Conservation (phyloP, 1,140 invertebrate genomes). For the Hermatobates lingyangjiaoensis region DNA sequence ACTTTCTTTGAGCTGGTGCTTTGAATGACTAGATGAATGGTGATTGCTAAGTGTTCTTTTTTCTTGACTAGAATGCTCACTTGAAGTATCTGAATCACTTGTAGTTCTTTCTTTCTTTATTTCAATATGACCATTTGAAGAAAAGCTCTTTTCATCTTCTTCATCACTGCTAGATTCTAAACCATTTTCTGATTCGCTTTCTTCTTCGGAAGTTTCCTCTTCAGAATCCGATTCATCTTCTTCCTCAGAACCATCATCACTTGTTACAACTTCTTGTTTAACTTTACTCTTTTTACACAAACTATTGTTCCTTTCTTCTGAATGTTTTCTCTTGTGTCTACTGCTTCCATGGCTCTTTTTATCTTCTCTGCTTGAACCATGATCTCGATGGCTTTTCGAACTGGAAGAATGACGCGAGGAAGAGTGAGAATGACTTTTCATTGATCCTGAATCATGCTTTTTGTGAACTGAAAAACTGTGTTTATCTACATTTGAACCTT, state of each 20-base stretch:
- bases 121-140: neutral
- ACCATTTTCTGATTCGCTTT: too few species aligned
- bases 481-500: too few species aligned
- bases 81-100: neutral
- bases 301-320: neutral
- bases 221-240: neutral
- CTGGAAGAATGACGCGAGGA: neutral
- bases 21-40: conserved; percentile 10
- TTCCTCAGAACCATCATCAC: neutral
- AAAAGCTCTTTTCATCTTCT: neutral
- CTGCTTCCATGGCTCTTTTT: too few species aligned
- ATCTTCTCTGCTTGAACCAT: too few species aligned
- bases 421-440: too few species aligned
- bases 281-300: neutral
- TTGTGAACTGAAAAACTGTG: too few species aligned
- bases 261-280: neutral
- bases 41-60: too few species aligned
- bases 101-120: neutral
- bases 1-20: conserved; percentile 3
- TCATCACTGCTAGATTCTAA: neutral
- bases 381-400: neutral
- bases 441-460: too few species aligned
- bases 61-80: neutral
- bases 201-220: neutral
- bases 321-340: conserved; percentile 1